Percentiles rank a stretch among this genome's conserved stretches.
phyloP scores from a whole-genome alignment of 2,888 invertebrate genomes.

The Artemia sinica region DNA sequence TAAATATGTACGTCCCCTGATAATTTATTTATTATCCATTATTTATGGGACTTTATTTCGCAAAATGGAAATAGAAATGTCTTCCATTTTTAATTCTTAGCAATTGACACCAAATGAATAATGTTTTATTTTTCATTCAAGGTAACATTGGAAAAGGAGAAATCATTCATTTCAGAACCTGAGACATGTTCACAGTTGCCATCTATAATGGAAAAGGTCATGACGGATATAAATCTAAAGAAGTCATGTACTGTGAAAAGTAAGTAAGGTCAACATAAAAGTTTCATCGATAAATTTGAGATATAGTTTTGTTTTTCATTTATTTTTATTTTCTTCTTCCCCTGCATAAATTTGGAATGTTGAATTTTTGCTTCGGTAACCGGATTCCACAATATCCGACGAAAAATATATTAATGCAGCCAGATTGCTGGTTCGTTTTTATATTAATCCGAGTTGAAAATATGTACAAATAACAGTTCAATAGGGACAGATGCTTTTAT shows the following conservation, averaged over 20 bases:
- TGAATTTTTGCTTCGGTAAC: too few species aligned
- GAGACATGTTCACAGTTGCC: conserved; percentile 49
- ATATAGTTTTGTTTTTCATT: conserved; percentile 28
- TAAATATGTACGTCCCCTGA: too few species aligned
- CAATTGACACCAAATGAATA: neutral
- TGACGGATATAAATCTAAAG: conserved; percentile 60
- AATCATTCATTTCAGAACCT: conserved; percentile 57
- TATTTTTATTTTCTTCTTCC: neutral
- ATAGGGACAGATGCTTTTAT: too few species aligned
- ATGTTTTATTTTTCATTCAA: conserved; percentile 28
- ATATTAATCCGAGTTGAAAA: too few species aligned
- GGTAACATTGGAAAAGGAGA: conserved; percentile 71
- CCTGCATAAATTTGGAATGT: too few species aligned
- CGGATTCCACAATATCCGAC: too few species aligned
- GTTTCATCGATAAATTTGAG: conserved; percentile 30
- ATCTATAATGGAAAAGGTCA: conserved; percentile 55
- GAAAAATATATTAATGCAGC: too few species aligned
- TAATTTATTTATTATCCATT: too few species aligned
- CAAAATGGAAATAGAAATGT: too few species aligned
- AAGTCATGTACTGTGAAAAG: conserved; percentile 50
- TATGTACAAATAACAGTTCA: too few species aligned
- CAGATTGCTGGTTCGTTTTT: too few species aligned
- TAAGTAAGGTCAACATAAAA: conserved; percentile 7
- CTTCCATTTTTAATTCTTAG: neutral
- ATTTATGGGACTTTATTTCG: too few species aligned